phyloP scores from a whole-genome alignment of 1,140 invertebrate species.

The Saccostrea cuccullata region DNA sequence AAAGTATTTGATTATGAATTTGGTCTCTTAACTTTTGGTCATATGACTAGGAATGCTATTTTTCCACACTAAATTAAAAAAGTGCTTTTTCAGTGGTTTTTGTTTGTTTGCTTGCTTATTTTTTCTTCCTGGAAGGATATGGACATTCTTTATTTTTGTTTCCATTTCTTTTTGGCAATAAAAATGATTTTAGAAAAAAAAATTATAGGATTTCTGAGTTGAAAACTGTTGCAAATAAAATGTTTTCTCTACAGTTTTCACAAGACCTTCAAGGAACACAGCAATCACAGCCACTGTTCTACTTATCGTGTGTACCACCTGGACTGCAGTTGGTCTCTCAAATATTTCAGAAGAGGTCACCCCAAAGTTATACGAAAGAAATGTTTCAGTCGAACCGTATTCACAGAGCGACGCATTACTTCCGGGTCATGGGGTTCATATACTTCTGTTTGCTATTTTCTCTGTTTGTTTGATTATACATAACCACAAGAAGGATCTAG shows the following conservation, averaged over 20 bases:
- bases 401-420: slow-evolving; percentile 60
- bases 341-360: slow-evolving; percentile 58
- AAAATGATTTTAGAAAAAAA: no score
- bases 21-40: no score
- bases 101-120: no score
- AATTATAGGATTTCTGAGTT: no score
- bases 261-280: slow-evolving; percentile 56
- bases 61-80: no score
- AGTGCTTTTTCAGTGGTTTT: no score
- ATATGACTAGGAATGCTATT: no score
- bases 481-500: slow-evolving; percentile 49
- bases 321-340: slow-evolving; percentile 63
- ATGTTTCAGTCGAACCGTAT: neutral
- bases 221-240: neutral
- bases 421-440: slow-evolving; percentile 63
- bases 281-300: slow-evolving; percentile 58
- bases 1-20: no score
- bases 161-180: no score
- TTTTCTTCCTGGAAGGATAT: no score
- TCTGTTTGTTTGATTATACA: slow-evolving; percentile 55
- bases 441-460: slow-evolving; percentile 64
- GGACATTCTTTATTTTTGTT: no score
- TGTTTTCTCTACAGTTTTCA: slow-evolving; percentile 60
- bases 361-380: slow-evolving; percentile 8
- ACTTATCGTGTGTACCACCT: slow-evolving; percentile 59